A percentile compares a stretch with the other conserved stretches of the same genome.
phyloP scores from a whole-genome alignment of 2,888 invertebrate species.

The Drosophila neonasuta region DNA sequence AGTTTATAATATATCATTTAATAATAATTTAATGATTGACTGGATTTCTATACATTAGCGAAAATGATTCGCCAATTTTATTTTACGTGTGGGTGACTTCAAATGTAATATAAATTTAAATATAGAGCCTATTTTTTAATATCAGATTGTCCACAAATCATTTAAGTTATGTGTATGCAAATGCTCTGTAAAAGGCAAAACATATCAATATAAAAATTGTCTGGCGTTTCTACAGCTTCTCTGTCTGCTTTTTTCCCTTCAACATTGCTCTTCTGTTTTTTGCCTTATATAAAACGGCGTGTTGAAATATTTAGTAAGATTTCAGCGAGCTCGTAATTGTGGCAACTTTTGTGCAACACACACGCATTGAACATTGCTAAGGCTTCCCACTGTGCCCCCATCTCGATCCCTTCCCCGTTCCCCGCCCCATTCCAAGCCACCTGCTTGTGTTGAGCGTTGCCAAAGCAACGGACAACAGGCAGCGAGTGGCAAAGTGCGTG shows the following conservation, averaged over 20 bases:
- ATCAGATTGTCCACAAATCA: neutral
- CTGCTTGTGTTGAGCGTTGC: constrained; percentile 35
- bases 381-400: constrained; percentile 44
- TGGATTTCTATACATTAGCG: no score
- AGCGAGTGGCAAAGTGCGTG: constrained; percentile 59
- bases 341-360: constrained; percentile 52
- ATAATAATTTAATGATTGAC: no score
- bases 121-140: neutral
- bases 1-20: no score
- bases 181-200: neutral
- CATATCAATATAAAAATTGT: constrained; percentile 36
- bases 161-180: constrained; percentile 1
- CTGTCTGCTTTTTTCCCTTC: constrained; percentile 8
- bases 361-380: constrained; percentile 31
- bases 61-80: no score
- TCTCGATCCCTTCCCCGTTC: neutral
- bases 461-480: constrained; percentile 51
- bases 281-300: constrained; percentile 34
- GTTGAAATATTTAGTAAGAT: constrained; percentile 75
- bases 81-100: no score
- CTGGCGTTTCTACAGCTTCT: constrained; percentile 48
- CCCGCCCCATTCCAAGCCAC: neutral
- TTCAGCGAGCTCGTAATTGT: constrained; percentile 63
- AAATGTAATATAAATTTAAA: no score
- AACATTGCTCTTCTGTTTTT: neutral